These are phyloP conservation scores for Sialis lutaria DNA, from an alignment of 2,888 invertebrate species.

Conservation along the genomic window DNA sequence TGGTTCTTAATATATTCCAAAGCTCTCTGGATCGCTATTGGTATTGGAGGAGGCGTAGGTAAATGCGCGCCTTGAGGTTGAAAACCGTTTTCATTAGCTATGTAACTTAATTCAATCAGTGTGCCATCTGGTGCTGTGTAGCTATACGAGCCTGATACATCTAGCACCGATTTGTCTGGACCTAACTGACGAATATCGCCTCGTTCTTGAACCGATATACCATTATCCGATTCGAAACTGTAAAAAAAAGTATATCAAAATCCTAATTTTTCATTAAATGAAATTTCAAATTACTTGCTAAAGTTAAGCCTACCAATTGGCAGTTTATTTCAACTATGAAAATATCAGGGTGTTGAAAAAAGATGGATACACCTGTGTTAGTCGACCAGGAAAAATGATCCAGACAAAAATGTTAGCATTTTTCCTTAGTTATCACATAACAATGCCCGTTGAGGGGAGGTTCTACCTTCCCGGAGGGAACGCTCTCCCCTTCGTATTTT, in stretches of 20 bases:
- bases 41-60: conserved; percentile 59
- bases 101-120: conserved; percentile 46
- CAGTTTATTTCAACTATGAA: no score
- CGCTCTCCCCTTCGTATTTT: no score
- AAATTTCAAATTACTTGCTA: not conserved
- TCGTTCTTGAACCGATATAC: conserved; percentile 63
- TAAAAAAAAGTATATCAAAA: conserved; percentile 12
- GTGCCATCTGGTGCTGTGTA: conserved; percentile 57
- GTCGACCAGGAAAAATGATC: no score
- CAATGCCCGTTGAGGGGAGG: no score
- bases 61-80: conserved; percentile 46
- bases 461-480: no score
- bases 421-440: no score
- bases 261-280: not conserved
- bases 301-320: not conserved
- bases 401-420: no score
- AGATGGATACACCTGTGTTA: no score
- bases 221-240: conserved; percentile 68
- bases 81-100: conserved; percentile 49
- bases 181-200: conserved; percentile 57
- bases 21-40: conserved; percentile 57
- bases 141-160: conserved; percentile 46
- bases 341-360: no score
- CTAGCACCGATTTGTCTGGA: conserved; percentile 46
- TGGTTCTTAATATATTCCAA: conserved; percentile 49